These are phyloP conservation scores for Antennarius striatus DNA, from an alignment of 2,113 vertebrate genomes.

Conservation along the genomic window DNA sequence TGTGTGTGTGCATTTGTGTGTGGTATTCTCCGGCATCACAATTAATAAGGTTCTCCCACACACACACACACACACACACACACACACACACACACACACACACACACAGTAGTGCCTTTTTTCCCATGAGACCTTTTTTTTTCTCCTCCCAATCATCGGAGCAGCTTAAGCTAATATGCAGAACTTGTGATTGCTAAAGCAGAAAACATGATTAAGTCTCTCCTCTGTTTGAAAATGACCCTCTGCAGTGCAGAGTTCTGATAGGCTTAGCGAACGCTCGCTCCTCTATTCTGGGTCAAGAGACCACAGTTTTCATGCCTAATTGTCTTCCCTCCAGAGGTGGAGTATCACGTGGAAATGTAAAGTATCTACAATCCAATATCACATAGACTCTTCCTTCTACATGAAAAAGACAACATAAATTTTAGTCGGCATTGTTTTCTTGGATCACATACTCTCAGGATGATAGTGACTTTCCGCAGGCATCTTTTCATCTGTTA, in stretches of 20 bases:
- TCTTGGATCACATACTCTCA: neutral
- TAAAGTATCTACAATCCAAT: no score
- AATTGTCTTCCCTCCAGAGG: conserved; percentile 26
- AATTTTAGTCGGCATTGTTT: no score
- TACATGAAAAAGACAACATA: no score
- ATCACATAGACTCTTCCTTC: no score
- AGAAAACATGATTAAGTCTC: conserved; percentile 72
- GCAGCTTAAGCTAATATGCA: conserved; percentile 72
- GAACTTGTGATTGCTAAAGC: conserved; percentile 73
- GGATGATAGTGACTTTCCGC: neutral
- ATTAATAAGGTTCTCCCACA: conserved; percentile 27
- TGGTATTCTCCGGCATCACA: conserved; percentile 16
- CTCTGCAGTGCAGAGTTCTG: conserved; percentile 44
- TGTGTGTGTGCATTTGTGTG: neutral
- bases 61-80: no score
- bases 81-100: no score
- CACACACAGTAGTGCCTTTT: conserved; percentile 11
- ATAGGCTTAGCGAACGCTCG: conserved; percentile 37
- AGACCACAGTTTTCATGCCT: conserved; percentile 36
- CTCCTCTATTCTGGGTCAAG: conserved; percentile 54
- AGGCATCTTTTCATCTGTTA: conserved; percentile 1
- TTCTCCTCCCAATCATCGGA: conserved; percentile 61
- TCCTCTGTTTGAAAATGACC: conserved; percentile 47
- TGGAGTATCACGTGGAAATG: no score
- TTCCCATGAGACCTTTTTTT: conserved; percentile 13